Base-by-base conservation (phyloP, 2,888 invertebrate species). In the Tetropium fuscum region DNA sequence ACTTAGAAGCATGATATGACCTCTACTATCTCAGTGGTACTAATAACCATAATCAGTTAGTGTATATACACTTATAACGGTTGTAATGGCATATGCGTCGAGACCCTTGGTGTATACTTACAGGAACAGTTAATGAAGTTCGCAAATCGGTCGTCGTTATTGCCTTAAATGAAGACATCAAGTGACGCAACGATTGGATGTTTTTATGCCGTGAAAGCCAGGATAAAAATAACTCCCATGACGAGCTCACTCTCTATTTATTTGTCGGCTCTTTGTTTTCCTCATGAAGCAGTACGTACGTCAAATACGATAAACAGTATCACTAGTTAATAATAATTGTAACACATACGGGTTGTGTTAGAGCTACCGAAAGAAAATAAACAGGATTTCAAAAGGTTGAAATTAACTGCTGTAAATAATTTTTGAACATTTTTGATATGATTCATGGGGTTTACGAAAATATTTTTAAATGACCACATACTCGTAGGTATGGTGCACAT, bases 281-380 rank as follows among this genome's bases (percentile, higher is more conserved):
- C 25, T 44, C 11, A 27, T 15, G 16, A 40, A 18, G 11, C 5
- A 48, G n/a, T 20, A 32, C 3, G 32, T 40, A 51, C 48, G 48
- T 48, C 48, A 48, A 36, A 15, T 13, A 10, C 15, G 15, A 36
- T 22, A 48, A 48, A 48, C 34, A 34, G 8, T 38, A 22, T 15
- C n/a, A 30, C 13, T 10, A 48, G 36, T 36, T 48, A 48, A 44
- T 44, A 44, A 48, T 48, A 36, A 48, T 36, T 48, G 13, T 48
- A 48, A 22, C 48, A 48, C 48, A 20, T 30, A 38, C 18, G 10
- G 15, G 38, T 25, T 20, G 25, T 49, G 49, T 49, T 49, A 15
- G 16, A 20, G 3, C n/a, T n/a, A 3, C n/a, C 5, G 2, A 36
- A 49, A 5, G 25, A 38, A 25, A 40, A 51, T 27, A 51, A 51